These are phyloP conservation scores for Balearica regulorum DNA, from an alignment of 2,797 vertebrate species.

Conservation along the genomic window DNA sequence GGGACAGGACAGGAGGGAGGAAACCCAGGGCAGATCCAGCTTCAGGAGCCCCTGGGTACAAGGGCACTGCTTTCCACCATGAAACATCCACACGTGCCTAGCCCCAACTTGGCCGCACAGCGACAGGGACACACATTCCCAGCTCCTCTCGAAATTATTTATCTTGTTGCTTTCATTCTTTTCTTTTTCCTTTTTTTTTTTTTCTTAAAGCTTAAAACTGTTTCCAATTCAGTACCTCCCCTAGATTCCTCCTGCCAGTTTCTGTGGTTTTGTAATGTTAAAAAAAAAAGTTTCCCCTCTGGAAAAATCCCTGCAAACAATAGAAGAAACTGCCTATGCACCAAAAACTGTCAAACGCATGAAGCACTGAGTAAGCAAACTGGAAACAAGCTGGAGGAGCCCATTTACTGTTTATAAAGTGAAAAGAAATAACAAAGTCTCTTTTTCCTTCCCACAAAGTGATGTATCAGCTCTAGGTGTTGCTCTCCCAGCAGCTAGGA, in stretches of 20 bases:
- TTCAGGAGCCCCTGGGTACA: not conserved
- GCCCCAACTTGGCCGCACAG: not conserved
- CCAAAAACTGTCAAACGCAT: constrained; percentile 43
- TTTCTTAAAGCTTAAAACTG: not conserved
- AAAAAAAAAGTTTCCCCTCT: constrained; percentile 48
- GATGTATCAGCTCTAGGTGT: not conserved
- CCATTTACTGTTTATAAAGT: constrained; percentile 12
- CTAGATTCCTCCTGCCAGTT: constrained; percentile 36
- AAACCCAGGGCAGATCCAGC: not conserved
- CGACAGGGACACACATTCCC: not conserved
- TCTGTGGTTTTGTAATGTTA: constrained; percentile 50
- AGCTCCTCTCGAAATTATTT: not conserved
- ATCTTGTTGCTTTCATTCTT: not conserved
- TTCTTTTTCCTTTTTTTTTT: not conserved
- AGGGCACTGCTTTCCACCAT: not conserved
- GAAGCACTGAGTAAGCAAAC: constrained; percentile 55
- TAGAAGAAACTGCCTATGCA: constrained; percentile 58
- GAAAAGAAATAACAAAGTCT: constrained; percentile 16
- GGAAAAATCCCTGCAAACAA: constrained; percentile 67
- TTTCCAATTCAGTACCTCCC: constrained; percentile 23
- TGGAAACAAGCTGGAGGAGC: constrained; percentile 17
- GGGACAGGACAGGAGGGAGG: not conserved
- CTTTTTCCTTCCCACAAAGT: not conserved
- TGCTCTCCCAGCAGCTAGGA: constrained; percentile 28
- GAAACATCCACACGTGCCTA: not conserved